A percentile compares a stretch with the other conserved stretches of the same genome.
Conservation (phyloP, 2,113 vertebrate species). For the Pelusios castaneus region DNA sequence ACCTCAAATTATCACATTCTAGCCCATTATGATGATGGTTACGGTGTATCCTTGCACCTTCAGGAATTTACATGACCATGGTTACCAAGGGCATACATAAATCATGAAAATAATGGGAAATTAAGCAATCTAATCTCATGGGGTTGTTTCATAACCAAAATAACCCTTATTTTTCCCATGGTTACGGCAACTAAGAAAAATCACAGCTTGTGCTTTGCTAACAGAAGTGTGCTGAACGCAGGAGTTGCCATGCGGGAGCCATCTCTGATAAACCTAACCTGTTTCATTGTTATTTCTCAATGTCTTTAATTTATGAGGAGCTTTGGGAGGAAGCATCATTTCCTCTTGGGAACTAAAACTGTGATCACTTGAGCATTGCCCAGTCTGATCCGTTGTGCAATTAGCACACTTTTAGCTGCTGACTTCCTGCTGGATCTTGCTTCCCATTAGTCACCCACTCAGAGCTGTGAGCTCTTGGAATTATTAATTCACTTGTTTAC, state of each 20-base stretch:
- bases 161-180: accelerated
- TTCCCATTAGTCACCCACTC: background rate
- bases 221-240: background rate
- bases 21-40: background rate
- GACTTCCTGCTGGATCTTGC: background rate
- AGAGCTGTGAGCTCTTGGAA: too few relatives aligned
- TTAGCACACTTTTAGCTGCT: background rate
- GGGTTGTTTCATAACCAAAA: background rate
- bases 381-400: background rate
- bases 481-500: too few relatives aligned
- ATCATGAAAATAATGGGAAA: accelerated
- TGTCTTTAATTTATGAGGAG: background rate
- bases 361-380: too few relatives aligned
- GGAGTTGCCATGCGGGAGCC: background rate
- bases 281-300: background rate
- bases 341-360: background rate
- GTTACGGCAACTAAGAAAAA: accelerated
- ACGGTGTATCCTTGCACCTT: background rate
- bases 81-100: accelerated
- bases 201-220: accelerated
- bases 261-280: background rate
- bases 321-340: background rate
- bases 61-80: accelerated
- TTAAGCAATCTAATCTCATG: accelerated
- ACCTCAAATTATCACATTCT: background rate